Evolutionary conservation across 2,888 invertebrate species (phyloP).

Genomic region (Cerceris ruficornis): DNA sequence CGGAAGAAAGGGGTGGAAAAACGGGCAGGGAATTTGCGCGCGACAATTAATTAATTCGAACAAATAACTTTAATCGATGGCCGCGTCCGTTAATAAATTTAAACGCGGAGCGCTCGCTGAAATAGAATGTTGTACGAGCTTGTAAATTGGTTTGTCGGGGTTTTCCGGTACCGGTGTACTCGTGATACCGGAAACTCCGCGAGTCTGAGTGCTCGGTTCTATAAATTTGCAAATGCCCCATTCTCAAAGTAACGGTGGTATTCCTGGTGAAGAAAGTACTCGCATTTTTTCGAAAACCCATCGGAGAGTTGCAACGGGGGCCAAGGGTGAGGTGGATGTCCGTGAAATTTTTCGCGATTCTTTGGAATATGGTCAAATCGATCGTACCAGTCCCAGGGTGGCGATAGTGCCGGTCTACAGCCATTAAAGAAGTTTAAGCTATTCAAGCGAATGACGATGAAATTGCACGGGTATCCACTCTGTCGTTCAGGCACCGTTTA

Average conservation of each 20-base stretch:
- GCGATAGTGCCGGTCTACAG: constrained; percentile 54
- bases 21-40: constrained; percentile 27
- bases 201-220: neutral
- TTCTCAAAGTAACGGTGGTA: too few species aligned
- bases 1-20: constrained; percentile 6
- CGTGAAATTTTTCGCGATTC: constrained; percentile 11
- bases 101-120: neutral
- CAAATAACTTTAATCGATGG: constrained; percentile 29
- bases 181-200: neutral
- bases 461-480: constrained; percentile 71
- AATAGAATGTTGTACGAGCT: neutral
- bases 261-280: too few species aligned
- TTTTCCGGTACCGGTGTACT: neutral
- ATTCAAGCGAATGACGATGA: constrained; percentile 73
- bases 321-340: too few species aligned
- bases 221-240: neutral
- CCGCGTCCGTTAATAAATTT: neutral
- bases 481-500: constrained; percentile 74
- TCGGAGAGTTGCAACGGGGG: too few species aligned
- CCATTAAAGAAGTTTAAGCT: constrained; percentile 71
- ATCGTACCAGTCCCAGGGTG: constrained; percentile 38
- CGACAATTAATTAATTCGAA: constrained; percentile 28
- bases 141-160: constrained; percentile 1
- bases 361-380: constrained; percentile 37
- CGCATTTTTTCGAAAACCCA: too few species aligned